Conservation (phyloP, 2,797 vertebrate genomes). For the Somateria mollissima region DNA sequence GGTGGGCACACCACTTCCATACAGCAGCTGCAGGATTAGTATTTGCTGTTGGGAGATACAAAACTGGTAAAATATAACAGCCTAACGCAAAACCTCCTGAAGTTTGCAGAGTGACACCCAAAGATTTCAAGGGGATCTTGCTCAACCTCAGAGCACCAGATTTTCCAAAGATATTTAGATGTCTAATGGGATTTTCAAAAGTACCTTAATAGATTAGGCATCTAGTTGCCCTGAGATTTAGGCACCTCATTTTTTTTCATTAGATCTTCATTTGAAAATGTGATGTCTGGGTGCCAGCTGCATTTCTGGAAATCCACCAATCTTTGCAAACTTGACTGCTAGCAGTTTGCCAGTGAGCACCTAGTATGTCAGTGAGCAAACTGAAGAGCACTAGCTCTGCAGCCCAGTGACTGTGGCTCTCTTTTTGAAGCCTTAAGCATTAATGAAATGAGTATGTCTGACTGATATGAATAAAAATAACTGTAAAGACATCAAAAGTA, state of each 20-base stretch:
- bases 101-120: neutral
- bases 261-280: neutral
- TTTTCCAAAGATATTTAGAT: neutral
- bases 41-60: neutral
- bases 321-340: neutral
- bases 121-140: neutral
- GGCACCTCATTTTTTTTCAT: neutral
- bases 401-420: neutral
- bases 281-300: neutral
- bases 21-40: neutral
- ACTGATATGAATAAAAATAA: neutral
- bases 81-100: neutral
- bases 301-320: neutral
- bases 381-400: neutral
- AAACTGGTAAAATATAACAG: neutral
- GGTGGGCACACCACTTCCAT: neutral
- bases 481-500: neutral
- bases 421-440: neutral
- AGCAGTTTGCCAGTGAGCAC: neutral
- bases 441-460: neutral
- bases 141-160: neutral
- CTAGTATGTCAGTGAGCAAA: neutral
- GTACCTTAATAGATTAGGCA: neutral
- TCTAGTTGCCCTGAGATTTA: neutral
- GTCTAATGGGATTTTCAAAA: slow-evolving; percentile 17